phyloP scores from a whole-genome alignment of 2,888 invertebrate species.

The Hypomecis atomaria region DNA sequence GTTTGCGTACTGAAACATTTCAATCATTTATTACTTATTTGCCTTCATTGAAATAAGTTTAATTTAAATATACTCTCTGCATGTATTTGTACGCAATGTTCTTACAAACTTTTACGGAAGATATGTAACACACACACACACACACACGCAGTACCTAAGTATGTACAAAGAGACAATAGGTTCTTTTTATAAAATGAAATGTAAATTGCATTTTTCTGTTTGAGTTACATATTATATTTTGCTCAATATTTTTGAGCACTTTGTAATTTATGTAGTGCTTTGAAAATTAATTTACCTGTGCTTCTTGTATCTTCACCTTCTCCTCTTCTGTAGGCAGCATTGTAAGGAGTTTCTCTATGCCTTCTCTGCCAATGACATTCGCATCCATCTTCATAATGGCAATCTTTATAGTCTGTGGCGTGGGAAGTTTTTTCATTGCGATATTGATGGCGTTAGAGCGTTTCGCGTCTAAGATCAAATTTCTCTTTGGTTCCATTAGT shows the following conservation, averaged over 20 bases:
- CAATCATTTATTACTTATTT: neutral
- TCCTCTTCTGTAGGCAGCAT: conserved; percentile 99
- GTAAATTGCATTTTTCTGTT: neutral
- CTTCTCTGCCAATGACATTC: conserved; percentile 98
- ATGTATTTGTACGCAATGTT: neutral
- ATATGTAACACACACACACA: too few relatives aligned
- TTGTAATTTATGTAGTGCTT: neutral
- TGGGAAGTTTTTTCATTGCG: conserved; percentile 99
- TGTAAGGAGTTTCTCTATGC: conserved; percentile 98
- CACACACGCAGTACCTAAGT: too few relatives aligned
- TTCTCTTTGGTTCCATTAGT: conserved; percentile 79
- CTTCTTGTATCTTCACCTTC: conserved; percentile 97
- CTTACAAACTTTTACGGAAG: neutral
- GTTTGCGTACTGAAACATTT: conserved; percentile 87
- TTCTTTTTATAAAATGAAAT: neutral
- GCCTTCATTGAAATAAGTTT: neutral
- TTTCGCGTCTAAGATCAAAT: conserved; percentile 96
- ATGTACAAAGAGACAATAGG: too few relatives aligned
- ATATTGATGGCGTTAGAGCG: conserved; percentile 99
- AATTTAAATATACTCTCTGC: neutral
- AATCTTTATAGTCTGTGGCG: conserved; percentile 98
- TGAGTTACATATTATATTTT: too few relatives aligned
- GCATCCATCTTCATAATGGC: conserved; percentile 99
- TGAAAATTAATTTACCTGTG: conserved; percentile 84
- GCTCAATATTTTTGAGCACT: too few relatives aligned